A percentile compares a stretch with the other conserved stretches of the same genome.
Evolutionary conservation across 2,797 vertebrate species (phyloP).

Genomic region (Ctenosaura bakeri): DNA sequence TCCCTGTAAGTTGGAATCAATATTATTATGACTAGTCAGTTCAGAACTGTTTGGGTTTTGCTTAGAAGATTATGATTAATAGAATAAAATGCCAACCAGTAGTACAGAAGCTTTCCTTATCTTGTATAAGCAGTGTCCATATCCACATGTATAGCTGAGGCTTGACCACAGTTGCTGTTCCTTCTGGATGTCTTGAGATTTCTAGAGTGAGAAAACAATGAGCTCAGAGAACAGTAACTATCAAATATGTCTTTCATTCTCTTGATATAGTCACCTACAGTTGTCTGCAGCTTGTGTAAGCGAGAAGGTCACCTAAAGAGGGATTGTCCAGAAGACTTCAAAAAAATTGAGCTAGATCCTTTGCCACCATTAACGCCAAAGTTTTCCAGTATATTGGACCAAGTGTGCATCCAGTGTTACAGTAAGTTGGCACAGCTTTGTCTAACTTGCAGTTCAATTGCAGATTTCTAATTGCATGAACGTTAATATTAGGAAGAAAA

Average conservation of each 20-base stretch:
- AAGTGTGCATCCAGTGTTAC: conserved; percentile 92
- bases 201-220: background rate
- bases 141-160: background rate
- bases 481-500: too few species aligned
- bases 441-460: background rate
- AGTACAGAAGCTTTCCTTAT: background rate
- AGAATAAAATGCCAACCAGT: background rate
- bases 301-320: conserved; percentile 93
- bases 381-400: conserved; percentile 87
- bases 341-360: conserved; percentile 90
- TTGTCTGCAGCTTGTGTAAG: conserved; percentile 95
- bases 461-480: background rate
- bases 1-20: background rate
- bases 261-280: conserved; percentile 85
- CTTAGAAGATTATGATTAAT: background rate
- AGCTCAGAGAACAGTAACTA: background rate
- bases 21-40: background rate
- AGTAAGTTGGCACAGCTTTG: conserved; percentile 81
- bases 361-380: conserved; percentile 87
- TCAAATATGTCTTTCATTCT: conserved; percentile 21
- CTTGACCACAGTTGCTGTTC: background rate
- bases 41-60: too few species aligned
- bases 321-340: conserved; percentile 97
- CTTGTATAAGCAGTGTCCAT: background rate
- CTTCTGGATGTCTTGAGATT: background rate